Evolutionary conservation across 2,113 vertebrate genomes (phyloP).

Genomic region (Mesembrinibis cayennensis): DNA sequence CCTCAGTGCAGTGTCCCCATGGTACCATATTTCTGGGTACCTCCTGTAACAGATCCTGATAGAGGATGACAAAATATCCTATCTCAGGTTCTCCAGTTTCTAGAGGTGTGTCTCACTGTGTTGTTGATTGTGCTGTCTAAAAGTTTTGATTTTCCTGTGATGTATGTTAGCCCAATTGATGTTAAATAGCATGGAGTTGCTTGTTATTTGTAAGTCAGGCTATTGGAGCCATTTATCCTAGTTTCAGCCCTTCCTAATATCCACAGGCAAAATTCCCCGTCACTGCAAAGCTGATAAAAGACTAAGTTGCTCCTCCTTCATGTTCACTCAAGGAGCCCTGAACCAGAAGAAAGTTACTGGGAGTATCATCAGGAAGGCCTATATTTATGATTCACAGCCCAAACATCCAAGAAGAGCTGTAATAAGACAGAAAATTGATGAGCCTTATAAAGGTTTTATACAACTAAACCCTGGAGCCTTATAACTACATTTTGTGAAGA

Average conservation of each 20-base stretch:
- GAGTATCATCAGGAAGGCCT: not conserved
- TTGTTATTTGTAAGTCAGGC: constrained; percentile 52
- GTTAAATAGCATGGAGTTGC: constrained; percentile 34
- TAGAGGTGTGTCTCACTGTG: not conserved
- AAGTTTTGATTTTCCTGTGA: constrained; percentile 44
- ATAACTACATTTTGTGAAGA: constrained; percentile 42
- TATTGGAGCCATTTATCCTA: constrained; percentile 65
- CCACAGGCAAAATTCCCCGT: constrained; percentile 47
- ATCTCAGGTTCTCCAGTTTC: not conserved
- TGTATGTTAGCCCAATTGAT: constrained; percentile 36
- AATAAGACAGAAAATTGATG: constrained; percentile 63
- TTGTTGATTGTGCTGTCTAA: constrained; percentile 33
- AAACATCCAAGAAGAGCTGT: constrained; percentile 39
- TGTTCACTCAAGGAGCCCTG: constrained; percentile 15
- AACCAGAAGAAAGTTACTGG: constrained; percentile 18
- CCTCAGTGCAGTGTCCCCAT: not conserved
- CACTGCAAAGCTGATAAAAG: constrained; percentile 58
- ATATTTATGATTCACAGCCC: constrained; percentile 55
- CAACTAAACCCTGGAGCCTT: constrained; percentile 42
- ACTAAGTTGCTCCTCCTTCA: constrained; percentile 46
- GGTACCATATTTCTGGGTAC: not conserved
- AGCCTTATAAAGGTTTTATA: constrained; percentile 56
- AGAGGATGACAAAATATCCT: not conserved
- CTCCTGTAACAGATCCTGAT: not conserved
- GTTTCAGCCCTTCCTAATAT: constrained; percentile 45